A percentile compares a stretch with the other conserved stretches of the same genome.
Evolutionary conservation across 2,888 invertebrate species (phyloP).

Genomic region (Sinopyrophorus schimmeli): DNA sequence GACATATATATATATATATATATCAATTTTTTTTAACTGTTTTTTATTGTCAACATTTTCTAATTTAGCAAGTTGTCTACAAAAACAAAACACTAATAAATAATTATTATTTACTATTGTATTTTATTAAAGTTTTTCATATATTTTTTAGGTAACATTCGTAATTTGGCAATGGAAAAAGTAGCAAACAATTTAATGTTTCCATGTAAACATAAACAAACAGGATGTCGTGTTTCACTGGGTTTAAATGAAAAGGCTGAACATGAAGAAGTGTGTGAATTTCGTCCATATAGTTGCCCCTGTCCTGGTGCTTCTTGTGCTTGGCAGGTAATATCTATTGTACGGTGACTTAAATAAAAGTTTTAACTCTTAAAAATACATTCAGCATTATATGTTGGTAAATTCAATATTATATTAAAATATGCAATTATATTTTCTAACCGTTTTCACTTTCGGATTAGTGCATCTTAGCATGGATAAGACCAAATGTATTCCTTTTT

Average conservation of each 20-base stretch:
- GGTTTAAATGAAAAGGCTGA: slow-evolving; percentile 98
- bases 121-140: background rate
- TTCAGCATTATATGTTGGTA: no score
- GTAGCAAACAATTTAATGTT: slow-evolving; percentile 98
- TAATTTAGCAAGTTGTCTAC: no score
- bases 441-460: no score
- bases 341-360: no score
- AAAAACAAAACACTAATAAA: background rate
- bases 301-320: slow-evolving; percentile 99
- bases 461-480: no score
- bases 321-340: slow-evolving; percentile 71
- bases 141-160: slow-evolving; percentile 75
- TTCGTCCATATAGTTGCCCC: slow-evolving; percentile 97
- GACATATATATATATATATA: no score
- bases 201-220: slow-evolving; percentile 96
- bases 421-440: no score
- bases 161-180: slow-evolving; percentile 99
- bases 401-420: no score
- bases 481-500: no score
- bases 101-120: background rate
- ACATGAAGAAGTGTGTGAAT: slow-evolving; percentile 98
- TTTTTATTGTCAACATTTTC: no score
- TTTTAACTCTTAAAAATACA: no score
- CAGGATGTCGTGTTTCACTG: slow-evolving; percentile 90
- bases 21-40: no score